These are phyloP conservation scores for Drosophila bocqueti DNA, from an alignment of 1,140 invertebrate genomes.

Conservation along the genomic window DNA sequence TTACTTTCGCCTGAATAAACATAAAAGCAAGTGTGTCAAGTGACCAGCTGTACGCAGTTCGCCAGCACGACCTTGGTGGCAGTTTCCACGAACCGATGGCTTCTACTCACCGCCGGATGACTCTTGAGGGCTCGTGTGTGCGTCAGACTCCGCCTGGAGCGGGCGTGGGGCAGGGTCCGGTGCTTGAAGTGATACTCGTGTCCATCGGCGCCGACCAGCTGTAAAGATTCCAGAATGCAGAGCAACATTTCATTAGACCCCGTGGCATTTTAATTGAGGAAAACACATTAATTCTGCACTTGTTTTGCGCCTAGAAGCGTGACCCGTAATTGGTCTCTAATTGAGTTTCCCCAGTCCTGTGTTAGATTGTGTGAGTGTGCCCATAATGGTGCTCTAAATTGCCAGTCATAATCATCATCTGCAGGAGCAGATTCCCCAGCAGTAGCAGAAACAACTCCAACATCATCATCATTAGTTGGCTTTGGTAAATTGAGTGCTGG, in stretches of 20 bases:
- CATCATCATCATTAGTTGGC: constrained; percentile 50
- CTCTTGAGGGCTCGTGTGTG: constrained; percentile 94
- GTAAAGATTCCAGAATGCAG: constrained; percentile 49
- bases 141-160: constrained; percentile 92
- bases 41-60: constrained; percentile 1
- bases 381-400: constrained; percentile 75
- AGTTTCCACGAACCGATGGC: constrained; percentile 5
- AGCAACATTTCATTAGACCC: constrained; percentile 57
- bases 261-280: constrained; percentile 67
- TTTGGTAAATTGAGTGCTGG: constrained; percentile 71
- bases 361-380: constrained; percentile 4
- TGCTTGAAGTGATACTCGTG: constrained; percentile 97
- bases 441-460: constrained; percentile 33
- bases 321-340: constrained; percentile 73
- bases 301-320: constrained; percentile 44
- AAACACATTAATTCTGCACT: constrained; percentile 67
- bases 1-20: constrained; percentile 5
- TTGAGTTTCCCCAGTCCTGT: constrained; percentile 51
- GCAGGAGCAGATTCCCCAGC: constrained; percentile 12
- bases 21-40: constrained; percentile 4
- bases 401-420: constrained; percentile 70
- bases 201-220: constrained; percentile 92
- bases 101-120: constrained; percentile 93
- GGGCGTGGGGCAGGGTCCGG: constrained; percentile 92
- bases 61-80: constrained; percentile 9